A percentile compares a stretch with the other conserved stretches of the same genome.
Evolutionary conservation across 2,113 vertebrate genomes (phyloP).

Genomic region (Panthera leo): DNA sequence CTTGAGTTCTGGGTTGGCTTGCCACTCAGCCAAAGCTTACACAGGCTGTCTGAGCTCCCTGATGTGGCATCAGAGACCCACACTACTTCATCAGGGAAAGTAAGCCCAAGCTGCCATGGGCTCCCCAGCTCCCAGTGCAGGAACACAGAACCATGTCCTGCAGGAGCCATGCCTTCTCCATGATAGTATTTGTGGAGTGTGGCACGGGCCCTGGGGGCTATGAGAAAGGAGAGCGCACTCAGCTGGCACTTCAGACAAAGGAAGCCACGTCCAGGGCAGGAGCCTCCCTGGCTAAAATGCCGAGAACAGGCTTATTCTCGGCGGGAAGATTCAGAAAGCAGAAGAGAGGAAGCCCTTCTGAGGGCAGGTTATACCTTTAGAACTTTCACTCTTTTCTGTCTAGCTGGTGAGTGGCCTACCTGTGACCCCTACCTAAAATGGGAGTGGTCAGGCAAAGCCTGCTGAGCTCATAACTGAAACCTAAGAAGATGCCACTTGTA

Average conservation of each 20-base stretch:
- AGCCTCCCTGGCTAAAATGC: too few species aligned
- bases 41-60: background rate
- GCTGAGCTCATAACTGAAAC: background rate
- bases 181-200: background rate
- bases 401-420: background rate
- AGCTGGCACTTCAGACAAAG: background rate
- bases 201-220: background rate
- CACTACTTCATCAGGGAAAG: background rate
- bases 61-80: background rate
- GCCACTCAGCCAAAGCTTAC: background rate
- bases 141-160: background rate
- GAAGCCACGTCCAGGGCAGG: accelerated
- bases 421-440: background rate
- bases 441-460: background rate
- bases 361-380: background rate
- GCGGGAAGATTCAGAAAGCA: background rate
- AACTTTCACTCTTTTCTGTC: too few species aligned
- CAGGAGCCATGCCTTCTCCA: background rate
- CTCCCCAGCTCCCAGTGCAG: background rate
- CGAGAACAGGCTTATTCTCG: background rate
- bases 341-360: background rate
- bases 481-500: background rate
- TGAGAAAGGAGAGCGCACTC: background rate
- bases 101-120: background rate
- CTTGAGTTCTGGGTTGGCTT: background rate